Evolutionary conservation across 2,888 invertebrate species (phyloP), one percentile per base, ranked within the genome.

Genomic region (Sarcophaga caerulescens): DNA sequence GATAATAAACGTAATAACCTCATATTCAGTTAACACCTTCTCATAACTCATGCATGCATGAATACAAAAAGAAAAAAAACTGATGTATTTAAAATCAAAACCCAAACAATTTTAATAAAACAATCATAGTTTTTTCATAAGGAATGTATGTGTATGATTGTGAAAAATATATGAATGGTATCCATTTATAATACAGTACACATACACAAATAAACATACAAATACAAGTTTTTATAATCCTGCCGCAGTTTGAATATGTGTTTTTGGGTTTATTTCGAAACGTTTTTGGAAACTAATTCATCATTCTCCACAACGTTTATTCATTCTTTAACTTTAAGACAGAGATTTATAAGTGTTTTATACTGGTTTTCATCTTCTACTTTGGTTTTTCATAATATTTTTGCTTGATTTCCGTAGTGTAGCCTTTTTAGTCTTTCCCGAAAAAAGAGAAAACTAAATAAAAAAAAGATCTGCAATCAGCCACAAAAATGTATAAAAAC

Each of bases 281-380:
- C 35, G 19, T 70, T 76, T 52, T 63, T 66, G 63, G 52, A 70
- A 65, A 76, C 35, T 82, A 76, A 77, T 82, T 82, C 71, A 82
- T 82, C 71, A 66, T 77, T 71, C 57, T 52, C 44, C 35, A 25
- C 12, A 70, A 69, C 62, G 8, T 70, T 57, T 81, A 81, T 75
- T 76, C 69, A 70, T 70, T 35, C 23, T 44, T 65, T 76, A 45
- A 59, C n/a, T 63, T 65, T 45, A 76, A 65, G 59, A 70, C 70
- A 59, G 57, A 81, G 69, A 59, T 57, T 81, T 76, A 62, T 63
- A 81, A 23, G 69, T 25, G 19, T 47, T 47, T 66, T 62, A 60
- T 19, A 63, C 17, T 60, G 52, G 14, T 52, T 52, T 52, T 52
- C 14, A 52, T 52, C 17, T 52, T 52, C 5, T 14, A 45, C 6